These are phyloP conservation scores for Petrolisthes cinctipes DNA, from an alignment of 2,888 invertebrate species.

Conservation along the genomic window DNA sequence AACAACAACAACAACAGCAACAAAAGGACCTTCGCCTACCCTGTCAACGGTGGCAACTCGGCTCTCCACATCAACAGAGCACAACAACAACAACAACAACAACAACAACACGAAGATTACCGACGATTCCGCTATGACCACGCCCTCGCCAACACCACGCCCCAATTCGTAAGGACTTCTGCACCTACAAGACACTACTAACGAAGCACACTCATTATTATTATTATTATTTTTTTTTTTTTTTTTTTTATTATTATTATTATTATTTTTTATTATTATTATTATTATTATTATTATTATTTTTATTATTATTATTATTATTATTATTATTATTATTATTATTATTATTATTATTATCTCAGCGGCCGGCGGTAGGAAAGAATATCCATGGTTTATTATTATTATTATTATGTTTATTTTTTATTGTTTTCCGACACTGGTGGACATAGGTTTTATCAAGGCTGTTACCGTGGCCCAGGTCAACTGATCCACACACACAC, in stretches of 20 bases:
- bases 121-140: constrained; percentile 60
- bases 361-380: too few relatives aligned
- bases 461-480: too few relatives aligned
- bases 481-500: too few relatives aligned
- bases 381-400: too few relatives aligned
- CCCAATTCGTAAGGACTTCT: constrained; percentile 41
- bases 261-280: not conserved
- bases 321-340: too few relatives aligned
- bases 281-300: not conserved
- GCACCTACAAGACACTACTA: not conserved
- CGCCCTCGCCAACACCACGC: constrained; percentile 25
- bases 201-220: not conserved
- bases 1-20: not conserved
- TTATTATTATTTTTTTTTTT: not conserved
- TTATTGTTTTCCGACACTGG: too few relatives aligned
- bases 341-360: too few relatives aligned
- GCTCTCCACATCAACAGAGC: constrained; percentile 62
- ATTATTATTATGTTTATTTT: too few relatives aligned
- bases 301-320: not conserved
- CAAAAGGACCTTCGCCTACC: constrained; percentile 59
- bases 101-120: constrained; percentile 53
- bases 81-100: not conserved
- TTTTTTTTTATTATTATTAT: not conserved
- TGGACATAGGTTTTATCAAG: too few relatives aligned
- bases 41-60: constrained; percentile 62